These are phyloP conservation scores for Drosophila tristis DNA, from an alignment of 1,140 invertebrate species.

Conservation along the genomic window DNA sequence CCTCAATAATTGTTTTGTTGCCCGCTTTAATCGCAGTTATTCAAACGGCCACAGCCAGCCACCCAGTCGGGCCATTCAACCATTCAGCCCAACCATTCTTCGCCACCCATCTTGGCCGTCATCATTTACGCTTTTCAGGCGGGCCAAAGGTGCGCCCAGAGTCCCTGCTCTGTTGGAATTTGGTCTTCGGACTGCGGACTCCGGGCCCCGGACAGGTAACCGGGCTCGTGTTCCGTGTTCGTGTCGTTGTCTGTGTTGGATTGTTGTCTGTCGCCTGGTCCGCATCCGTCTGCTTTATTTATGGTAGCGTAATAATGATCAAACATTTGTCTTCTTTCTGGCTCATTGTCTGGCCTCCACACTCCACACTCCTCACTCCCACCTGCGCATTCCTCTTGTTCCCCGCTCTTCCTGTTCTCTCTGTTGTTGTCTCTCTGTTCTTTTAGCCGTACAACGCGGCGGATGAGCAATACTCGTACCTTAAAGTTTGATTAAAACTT, in stretches of 20 bases:
- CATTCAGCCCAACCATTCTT: no score
- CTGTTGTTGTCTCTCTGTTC: conserved; percentile 33
- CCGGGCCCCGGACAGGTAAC: no score
- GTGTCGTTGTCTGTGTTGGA: conserved; percentile 22
- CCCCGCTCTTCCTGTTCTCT: conserved; percentile 1
- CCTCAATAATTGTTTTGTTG: conserved; percentile 82
- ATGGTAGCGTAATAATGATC: conserved; percentile 79
- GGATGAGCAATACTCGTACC: conserved; percentile 56
- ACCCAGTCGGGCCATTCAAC: neutral
- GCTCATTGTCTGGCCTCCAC: no score
- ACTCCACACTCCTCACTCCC: no score
- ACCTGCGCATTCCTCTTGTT: conserved; percentile 24
- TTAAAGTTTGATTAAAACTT: conserved; percentile 76
- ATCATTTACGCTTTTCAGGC: conserved; percentile 38
- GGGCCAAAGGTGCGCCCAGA: conserved; percentile 57
- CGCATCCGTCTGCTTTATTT: conserved; percentile 54
- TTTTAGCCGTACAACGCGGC: conserved; percentile 38
- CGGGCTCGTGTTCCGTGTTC: neutral
- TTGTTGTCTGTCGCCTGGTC: conserved; percentile 53
- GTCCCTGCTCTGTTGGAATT: conserved; percentile 39
- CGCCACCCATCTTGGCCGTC: conserved; percentile 9
- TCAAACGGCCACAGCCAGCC: conserved; percentile 54
- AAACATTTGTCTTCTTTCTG: conserved; percentile 71
- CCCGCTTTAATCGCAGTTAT: conserved; percentile 78
- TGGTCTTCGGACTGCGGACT: neutral